Percentiles rank a stretch among this genome's conserved stretches.
These are phyloP conservation scores for Drosophila nikananu DNA, from an alignment of 1,140 invertebrate genomes.

Conservation along the genomic window DNA sequence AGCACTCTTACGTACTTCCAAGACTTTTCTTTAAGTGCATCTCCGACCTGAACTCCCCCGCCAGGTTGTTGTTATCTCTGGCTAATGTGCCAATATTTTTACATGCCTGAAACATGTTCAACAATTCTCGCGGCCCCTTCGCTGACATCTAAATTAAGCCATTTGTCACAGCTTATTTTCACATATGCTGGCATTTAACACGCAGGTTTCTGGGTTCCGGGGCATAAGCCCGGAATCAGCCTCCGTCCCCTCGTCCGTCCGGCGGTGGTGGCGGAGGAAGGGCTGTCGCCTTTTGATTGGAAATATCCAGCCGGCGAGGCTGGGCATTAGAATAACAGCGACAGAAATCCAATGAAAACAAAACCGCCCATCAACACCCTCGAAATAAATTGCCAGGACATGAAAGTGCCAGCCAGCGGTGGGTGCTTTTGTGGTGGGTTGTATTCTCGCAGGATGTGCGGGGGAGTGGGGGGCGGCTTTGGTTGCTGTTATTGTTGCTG, in stretches of 20 bases:
- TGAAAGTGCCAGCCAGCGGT: constrained; percentile 30
- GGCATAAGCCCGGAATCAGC: constrained; percentile 36
- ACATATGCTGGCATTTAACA: constrained; percentile 84
- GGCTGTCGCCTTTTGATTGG: constrained; percentile 70
- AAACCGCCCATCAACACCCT: constrained; percentile 84
- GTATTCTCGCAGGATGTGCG: constrained; percentile 1
- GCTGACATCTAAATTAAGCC: constrained; percentile 85
- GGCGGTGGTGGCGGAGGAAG: constrained; percentile 27
- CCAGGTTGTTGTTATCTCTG: constrained; percentile 64
- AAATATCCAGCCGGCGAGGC: constrained; percentile 62
- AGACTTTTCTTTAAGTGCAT: background rate
- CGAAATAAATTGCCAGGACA: constrained; percentile 71
- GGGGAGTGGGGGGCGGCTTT: constrained; percentile 27
- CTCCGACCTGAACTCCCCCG: background rate
- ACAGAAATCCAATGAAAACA: constrained; percentile 85
- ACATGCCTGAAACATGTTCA: constrained; percentile 72
- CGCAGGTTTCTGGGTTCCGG: constrained; percentile 56
- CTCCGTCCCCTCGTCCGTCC: background rate
- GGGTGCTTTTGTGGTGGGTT: constrained; percentile 12
- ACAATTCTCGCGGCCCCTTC: constrained; percentile 49
- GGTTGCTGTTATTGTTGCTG: constrained; percentile 64
- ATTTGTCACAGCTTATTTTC: constrained; percentile 85
- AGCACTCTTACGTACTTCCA: background rate
- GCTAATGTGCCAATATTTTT: constrained; percentile 81
- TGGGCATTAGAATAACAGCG: constrained; percentile 79